Evolutionary conservation across 1,140 invertebrate genomes (phyloP).

Genomic region (Drosophila parvula): DNA sequence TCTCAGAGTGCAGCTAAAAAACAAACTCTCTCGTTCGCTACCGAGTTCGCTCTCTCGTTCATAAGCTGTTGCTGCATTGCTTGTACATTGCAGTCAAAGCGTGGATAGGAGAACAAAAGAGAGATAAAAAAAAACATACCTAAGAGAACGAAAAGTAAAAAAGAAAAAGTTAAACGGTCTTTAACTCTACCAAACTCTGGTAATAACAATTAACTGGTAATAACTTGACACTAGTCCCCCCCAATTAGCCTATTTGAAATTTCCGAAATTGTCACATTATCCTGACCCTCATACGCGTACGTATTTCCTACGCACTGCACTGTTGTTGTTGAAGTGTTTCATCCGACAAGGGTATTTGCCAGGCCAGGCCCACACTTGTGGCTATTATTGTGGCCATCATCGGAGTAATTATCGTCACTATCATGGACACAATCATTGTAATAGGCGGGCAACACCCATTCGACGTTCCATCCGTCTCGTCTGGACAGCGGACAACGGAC

Average conservation of each 20-base stretch:
- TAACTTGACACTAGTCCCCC: neutral
- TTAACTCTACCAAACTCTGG: neutral
- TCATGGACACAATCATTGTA: slow-evolving; percentile 36
- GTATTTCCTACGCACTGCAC: neutral
- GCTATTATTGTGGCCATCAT: slow-evolving; percentile 28
- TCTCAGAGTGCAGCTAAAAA: neutral
- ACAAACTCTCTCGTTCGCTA: neutral
- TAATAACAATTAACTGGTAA: neutral
- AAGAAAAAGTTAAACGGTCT: neutral
- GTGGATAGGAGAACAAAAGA: too few species aligned
- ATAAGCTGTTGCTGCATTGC: too few species aligned
- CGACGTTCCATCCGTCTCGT: slow-evolving; percentile 3
- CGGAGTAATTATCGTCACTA: slow-evolving; percentile 37
- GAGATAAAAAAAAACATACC: too few species aligned
- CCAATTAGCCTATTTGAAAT: neutral
- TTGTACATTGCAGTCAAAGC: too few species aligned
- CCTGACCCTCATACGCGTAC: neutral
- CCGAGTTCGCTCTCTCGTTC: too few species aligned
- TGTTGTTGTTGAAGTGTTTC: slow-evolving; percentile 10
- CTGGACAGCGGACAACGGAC: neutral
- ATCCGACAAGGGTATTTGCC: slow-evolving; percentile 10
- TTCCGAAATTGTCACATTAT: neutral
- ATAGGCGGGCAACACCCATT: slow-evolving; percentile 35
- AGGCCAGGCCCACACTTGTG: slow-evolving; percentile 6
- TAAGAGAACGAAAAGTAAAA: neutral